Conservation (phyloP, 2,113 vertebrate species). For the Chaetops frenatus region DNA sequence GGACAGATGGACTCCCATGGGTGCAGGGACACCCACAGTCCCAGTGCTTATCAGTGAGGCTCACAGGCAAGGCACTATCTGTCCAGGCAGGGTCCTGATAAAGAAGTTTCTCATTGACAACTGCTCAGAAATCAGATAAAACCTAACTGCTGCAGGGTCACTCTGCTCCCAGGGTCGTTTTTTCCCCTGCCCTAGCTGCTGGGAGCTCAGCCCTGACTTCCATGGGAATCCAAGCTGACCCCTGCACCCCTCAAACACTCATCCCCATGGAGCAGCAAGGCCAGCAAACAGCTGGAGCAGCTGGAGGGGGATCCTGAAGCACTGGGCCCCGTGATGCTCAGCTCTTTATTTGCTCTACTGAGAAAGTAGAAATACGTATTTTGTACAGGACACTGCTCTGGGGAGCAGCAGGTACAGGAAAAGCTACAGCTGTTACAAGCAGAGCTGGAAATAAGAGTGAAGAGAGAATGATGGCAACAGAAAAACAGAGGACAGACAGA, state of each 20-base stretch:
- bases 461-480: background rate
- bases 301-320: accelerated
- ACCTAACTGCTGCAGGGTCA: background rate
- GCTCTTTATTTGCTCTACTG: background rate
- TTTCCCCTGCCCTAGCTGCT: background rate
- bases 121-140: background rate
- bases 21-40: background rate
- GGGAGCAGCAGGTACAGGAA: background rate
- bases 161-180: background rate
- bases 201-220: background rate
- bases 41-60: accelerated
- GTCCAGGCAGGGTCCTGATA: background rate
- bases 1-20: background rate
- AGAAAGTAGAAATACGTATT: background rate
- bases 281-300: background rate
- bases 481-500: background rate
- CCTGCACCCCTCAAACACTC: background rate
- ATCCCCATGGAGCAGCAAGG: background rate
- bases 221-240: background rate
- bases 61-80: accelerated
- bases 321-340: background rate
- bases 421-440: background rate
- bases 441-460: background rate
- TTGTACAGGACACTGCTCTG: background rate
- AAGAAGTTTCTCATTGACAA: background rate